Evolutionary conservation across 1,140 invertebrate genomes (phyloP).

Genomic region (Zophobas morio): DNA sequence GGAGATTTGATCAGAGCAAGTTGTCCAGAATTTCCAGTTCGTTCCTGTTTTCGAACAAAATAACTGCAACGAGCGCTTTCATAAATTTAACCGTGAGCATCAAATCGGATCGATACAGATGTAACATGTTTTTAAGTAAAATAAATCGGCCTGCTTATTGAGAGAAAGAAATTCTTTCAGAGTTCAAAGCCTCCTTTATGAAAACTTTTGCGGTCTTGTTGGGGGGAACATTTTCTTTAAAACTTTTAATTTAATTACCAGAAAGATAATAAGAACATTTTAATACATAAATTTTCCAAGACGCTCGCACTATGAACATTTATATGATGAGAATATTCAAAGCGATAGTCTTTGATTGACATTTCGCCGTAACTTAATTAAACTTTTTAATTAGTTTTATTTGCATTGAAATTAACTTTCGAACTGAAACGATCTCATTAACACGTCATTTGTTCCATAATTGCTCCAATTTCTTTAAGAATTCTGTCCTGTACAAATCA

Average conservation of each 20-base stretch:
- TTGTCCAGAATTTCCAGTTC: constrained; percentile 1
- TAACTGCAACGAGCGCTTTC: constrained; percentile 13
- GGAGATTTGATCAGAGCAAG: constrained; percentile 5
- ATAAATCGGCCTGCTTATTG: constrained; percentile 26
- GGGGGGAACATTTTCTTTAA: constrained; percentile 22
- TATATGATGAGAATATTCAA: constrained; percentile 47
- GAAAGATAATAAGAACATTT: constrained; percentile 46
- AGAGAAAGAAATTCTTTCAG: constrained; percentile 5
- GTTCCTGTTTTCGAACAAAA: constrained; percentile 11
- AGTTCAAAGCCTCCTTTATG: constrained; percentile 26
- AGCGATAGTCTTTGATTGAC: constrained; percentile 51
- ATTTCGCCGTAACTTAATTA: constrained; percentile 56
- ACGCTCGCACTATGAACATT: constrained; percentile 35
- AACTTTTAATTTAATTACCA: constrained; percentile 47
- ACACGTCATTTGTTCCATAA: constrained; percentile 45
- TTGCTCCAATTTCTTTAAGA: constrained; percentile 23
- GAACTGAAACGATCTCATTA: constrained; percentile 42
- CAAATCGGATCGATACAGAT: constrained; percentile 21
- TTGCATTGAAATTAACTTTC: constrained; percentile 57
- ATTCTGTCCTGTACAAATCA: constrained; percentile 11
- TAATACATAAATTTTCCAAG: constrained; percentile 41
- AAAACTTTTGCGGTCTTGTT: constrained; percentile 28
- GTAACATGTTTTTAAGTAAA: constrained; percentile 17
- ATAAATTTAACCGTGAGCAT: constrained; percentile 17
- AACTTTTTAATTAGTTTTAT: constrained; percentile 61